Conservation (phyloP, 2,888 invertebrate genomes). For the Tuberolachnus salignus region DNA sequence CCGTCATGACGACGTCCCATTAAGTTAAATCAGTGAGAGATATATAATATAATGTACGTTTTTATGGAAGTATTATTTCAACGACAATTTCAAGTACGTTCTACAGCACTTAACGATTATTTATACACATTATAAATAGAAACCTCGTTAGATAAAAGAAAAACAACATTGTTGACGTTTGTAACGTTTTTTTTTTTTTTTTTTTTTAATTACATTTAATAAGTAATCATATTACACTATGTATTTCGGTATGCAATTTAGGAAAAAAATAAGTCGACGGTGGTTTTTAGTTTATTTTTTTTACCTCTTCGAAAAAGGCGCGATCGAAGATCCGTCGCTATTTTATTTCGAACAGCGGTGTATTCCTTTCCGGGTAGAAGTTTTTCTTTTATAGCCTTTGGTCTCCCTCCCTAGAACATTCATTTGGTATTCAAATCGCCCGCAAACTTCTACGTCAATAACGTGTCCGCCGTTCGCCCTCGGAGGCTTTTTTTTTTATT, state of each 20-base stretch:
- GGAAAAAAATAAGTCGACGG: background rate
- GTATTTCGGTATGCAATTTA: too few relatives aligned
- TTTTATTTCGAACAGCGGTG: background rate
- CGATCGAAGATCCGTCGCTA: conserved; percentile 1
- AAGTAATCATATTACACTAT: too few relatives aligned
- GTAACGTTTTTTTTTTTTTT: too few relatives aligned
- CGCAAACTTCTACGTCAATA: conserved; percentile 33
- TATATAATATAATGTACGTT: background rate
- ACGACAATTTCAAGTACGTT: background rate
- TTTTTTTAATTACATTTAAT: too few relatives aligned
- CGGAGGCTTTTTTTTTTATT: background rate
- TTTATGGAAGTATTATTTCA: background rate
- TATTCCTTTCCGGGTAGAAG: background rate
- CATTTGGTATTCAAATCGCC: conserved; percentile 53
- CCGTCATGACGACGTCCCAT: background rate
- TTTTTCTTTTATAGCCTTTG: background rate
- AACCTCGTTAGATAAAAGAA: background rate
- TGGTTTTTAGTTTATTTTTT: background rate
- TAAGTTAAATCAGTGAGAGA: background rate
- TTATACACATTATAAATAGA: background rate
- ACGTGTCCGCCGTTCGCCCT: background rate
- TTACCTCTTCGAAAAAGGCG: too few relatives aligned
- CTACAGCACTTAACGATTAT: background rate
- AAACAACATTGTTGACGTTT: background rate
- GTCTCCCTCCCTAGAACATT: conserved; percentile 9